Base-by-base conservation (phyloP, 2,888 invertebrate species). In the Eumacrocentrus americanus region DNA sequence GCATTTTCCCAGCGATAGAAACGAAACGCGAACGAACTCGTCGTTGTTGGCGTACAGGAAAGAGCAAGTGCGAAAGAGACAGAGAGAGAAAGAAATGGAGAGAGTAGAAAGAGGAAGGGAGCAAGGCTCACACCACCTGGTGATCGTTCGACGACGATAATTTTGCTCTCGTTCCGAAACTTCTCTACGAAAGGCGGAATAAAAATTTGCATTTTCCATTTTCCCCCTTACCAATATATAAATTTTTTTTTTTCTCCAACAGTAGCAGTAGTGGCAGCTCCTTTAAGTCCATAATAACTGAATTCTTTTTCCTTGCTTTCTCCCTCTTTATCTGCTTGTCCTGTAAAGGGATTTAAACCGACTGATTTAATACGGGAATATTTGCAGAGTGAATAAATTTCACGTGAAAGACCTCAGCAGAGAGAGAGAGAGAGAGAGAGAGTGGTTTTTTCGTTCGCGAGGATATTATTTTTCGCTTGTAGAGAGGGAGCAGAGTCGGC, bases 371-470 rank as follows among this genome's bases (percentile, higher is more conserved):
- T 60, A 60, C 51, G 50, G 44, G 55, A 50, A 56, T 60, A 60
- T 56, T 56, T 60, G 55, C 60, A 55, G 60, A 60, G 60, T 60
- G 55, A 60, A 60, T 60, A 60, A 60, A 60, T 60, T 60, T 29
- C 29, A 29, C 50, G 54, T 42, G 47, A 54, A 35, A 51, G 40
- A 38, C 50, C 51, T 51, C 22, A 51, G n/a, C 18, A n/a, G n/a
- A n/a, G 16, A 44, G 44, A 16, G 16, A 20, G n/a, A 20, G 44
- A n/a, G 22, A n/a, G 16, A 20, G 44, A 20, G 22, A 18, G 16
- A 44, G 18, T 20, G 16, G 44, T 3, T 11, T 18, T n/a, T 3
- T 12, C 46, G n/a, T 12, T 25, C 23, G 14, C 9, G 16, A 40
- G 40, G 40, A 25, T 23, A 52, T 52, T 37, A 16, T 42, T 42